Percentiles rank a stretch among this genome's conserved stretches.
These are phyloP conservation scores for Linyphia triangularis DNA, from an alignment of 2,888 invertebrate genomes.

Conservation along the genomic window DNA sequence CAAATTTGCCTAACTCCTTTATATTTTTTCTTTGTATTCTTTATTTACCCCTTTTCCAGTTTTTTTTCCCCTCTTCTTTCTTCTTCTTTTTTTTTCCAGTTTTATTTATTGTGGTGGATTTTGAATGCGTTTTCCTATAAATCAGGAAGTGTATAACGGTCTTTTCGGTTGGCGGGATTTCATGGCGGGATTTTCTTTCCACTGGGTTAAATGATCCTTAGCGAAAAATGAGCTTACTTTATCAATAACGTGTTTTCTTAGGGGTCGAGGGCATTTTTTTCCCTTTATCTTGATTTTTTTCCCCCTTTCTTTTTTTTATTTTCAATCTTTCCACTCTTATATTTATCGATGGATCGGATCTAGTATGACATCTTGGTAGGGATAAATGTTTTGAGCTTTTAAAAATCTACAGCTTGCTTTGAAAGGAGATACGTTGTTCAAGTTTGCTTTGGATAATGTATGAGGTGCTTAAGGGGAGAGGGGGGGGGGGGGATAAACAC, in stretches of 20 bases:
- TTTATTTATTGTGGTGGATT: slow-evolving; percentile 58
- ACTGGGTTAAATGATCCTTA: slow-evolving; percentile 61
- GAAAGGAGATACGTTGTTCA: background rate
- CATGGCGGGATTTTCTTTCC: slow-evolving; percentile 9
- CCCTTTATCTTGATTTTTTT: background rate
- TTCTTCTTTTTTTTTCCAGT: background rate
- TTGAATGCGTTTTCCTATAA: slow-evolving; percentile 51
- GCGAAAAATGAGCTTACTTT: slow-evolving; percentile 52
- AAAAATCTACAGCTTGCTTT: background rate
- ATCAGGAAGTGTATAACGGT: background rate
- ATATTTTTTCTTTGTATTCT: background rate
- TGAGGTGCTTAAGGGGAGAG: no score
- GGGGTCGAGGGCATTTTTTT: background rate
- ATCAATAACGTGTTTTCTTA: slow-evolving; percentile 60
- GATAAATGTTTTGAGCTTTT: background rate
- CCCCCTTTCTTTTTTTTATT: no score
- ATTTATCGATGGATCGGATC: slow-evolving; percentile 3
- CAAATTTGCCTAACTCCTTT: slow-evolving; percentile 33
- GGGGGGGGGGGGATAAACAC: no score
- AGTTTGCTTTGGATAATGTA: background rate
- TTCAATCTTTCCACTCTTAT: background rate
- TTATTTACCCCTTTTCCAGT: background rate
- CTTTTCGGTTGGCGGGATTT: slow-evolving; percentile 15
- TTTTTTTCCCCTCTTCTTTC: slow-evolving; percentile 5
- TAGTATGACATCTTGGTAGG: background rate